Evolutionary conservation across 2,797 vertebrate species (phyloP).

Genomic region (Danio jaintianensis): DNA sequence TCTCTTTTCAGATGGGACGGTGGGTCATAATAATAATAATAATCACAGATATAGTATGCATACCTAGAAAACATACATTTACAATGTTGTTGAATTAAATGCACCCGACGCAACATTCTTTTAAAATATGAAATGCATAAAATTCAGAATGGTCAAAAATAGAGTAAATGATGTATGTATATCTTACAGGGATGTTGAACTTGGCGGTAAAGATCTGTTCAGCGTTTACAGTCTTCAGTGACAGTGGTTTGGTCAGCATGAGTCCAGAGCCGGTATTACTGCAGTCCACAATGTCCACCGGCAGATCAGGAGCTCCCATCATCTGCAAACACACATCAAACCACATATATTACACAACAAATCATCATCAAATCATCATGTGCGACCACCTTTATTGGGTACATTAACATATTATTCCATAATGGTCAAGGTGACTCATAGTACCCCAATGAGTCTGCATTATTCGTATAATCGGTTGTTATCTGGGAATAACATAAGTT

Average conservation of each 20-base stretch:
- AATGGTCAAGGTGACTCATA: no score
- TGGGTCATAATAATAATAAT: not conserved
- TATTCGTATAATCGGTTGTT: no score
- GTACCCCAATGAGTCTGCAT: no score
- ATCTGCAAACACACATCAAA: constrained; percentile 73
- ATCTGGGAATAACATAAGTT: no score
- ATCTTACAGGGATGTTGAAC: constrained; percentile 86
- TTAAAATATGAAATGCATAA: not conserved
- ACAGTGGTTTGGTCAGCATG: constrained; percentile 81
- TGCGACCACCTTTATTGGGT: no score
- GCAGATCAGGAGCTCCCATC: constrained; percentile 76
- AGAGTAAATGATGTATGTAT: no score
- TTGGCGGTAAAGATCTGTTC: constrained; percentile 79
- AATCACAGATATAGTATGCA: not conserved
- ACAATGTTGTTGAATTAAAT: not conserved
- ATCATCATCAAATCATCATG: no score
- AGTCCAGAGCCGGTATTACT: constrained; percentile 85
- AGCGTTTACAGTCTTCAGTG: constrained; percentile 82
- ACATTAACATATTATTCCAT: no score
- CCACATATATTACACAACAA: not conserved
- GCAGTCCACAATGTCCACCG: constrained; percentile 80
- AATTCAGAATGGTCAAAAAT: not conserved
- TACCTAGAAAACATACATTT: not conserved
- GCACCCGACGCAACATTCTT: not conserved
- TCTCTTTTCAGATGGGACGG: no score